phyloP scores from a whole-genome alignment of 2,888 invertebrate species.

The Pseudanteris insignis region DNA sequence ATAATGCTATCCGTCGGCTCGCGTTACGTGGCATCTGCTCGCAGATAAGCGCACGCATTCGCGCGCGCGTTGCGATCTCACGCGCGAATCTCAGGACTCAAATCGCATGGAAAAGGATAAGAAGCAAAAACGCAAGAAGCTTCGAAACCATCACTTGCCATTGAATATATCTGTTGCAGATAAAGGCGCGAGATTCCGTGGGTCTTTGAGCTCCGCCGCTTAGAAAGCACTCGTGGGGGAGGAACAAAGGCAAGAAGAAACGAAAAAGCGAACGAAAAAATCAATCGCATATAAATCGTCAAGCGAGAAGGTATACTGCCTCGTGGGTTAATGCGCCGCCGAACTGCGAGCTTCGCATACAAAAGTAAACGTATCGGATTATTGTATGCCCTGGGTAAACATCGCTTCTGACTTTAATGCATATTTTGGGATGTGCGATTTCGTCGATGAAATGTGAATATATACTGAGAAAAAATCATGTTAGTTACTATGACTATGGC shows the following conservation, averaged over 20 bases:
- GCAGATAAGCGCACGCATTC: constrained; percentile 24
- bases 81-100: constrained; percentile 21
- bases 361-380: too few species aligned
- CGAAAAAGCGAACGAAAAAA: constrained; percentile 4
- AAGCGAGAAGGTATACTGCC: constrained; percentile 14
- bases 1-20: constrained; percentile 18
- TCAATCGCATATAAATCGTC: constrained; percentile 27
- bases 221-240: constrained; percentile 25
- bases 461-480: too few species aligned
- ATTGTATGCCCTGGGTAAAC: too few species aligned
- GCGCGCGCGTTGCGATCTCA: constrained; percentile 14
- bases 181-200: constrained; percentile 39
- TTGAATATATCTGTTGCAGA: constrained; percentile 40
- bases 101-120: constrained; percentile 38
- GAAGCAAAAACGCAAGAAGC: constrained; percentile 19
- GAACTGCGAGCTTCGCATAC: too few species aligned
- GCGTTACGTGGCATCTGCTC: constrained; percentile 23
- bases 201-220: constrained; percentile 36
- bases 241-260: constrained; percentile 12
- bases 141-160: constrained; percentile 43
- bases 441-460: too few species aligned
- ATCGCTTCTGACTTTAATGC: too few species aligned
- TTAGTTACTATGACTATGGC: too few species aligned
- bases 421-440: too few species aligned
- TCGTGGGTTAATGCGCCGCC: too few species aligned